Evolutionary conservation across 2,797 vertebrate genomes (phyloP).

Genomic region (Lepus oiostolus): DNA sequence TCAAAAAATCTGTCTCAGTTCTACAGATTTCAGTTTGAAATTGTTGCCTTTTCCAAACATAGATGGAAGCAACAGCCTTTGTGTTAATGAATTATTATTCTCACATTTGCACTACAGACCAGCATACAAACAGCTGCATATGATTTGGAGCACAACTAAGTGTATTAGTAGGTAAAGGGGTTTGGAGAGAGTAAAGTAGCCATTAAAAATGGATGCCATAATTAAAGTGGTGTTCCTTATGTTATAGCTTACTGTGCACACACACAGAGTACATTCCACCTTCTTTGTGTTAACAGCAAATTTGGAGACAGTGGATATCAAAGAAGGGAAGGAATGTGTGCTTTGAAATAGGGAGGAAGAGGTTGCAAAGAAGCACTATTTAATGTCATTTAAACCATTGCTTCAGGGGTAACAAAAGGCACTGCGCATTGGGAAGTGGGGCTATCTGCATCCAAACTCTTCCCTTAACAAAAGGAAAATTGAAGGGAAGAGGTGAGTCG

Average conservation of each 20-base stretch:
- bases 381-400: background rate
- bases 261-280: background rate
- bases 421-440: fast-evolving
- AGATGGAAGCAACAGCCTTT: slow-evolving; percentile 1
- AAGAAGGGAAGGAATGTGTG: background rate
- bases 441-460: background rate
- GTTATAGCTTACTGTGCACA: background rate
- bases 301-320: background rate
- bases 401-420: background rate
- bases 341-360: background rate
- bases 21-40: slow-evolving; percentile 38
- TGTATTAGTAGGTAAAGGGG: background rate
- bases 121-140: background rate
- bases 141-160: background rate
- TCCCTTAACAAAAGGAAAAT: background rate
- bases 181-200: background rate
- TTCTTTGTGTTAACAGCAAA: background rate
- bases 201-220: background rate
- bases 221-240: background rate
- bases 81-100: background rate
- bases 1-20: slow-evolving; percentile 36
- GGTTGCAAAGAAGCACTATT: background rate
- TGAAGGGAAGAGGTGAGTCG: background rate
- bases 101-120: background rate
- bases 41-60: background rate